A percentile compares a stretch with the other conserved stretches of the same genome.
These are phyloP conservation scores for Notolabrus celidotus DNA, from an alignment of 2,797 vertebrate genomes.

Conservation along the genomic window DNA sequence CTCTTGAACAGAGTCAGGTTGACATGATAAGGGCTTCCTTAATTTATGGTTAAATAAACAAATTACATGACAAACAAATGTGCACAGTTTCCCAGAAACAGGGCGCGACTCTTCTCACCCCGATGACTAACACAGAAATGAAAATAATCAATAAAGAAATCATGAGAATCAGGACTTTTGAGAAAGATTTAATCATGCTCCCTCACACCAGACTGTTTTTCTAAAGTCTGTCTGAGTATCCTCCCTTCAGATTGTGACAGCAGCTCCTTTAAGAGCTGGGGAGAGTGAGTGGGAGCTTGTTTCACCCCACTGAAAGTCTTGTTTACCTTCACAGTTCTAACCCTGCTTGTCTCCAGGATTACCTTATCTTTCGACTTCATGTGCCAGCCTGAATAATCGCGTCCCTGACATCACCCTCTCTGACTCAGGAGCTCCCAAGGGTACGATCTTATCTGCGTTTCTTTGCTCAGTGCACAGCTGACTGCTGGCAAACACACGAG, in stretches of 20 bases:
- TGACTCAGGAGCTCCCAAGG: neutral
- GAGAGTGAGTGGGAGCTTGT: neutral
- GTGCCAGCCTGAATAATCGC: constrained; percentile 4
- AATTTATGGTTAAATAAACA: too few species aligned
- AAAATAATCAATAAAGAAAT: too few species aligned
- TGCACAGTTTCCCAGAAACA: too few species aligned
- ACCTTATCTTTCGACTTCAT: constrained; percentile 16
- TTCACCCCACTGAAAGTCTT: neutral
- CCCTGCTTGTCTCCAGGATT: constrained; percentile 8
- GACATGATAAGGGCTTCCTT: too few species aligned
- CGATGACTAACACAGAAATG: too few species aligned
- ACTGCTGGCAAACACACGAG: neutral
- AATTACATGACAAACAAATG: too few species aligned
- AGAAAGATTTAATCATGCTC: too few species aligned
- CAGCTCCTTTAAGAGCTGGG: neutral
- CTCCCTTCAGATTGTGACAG: neutral
- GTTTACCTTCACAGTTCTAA: constrained; percentile 5
- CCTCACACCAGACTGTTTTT: too few species aligned
- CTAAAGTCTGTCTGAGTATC: too few species aligned
- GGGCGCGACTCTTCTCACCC: too few species aligned
- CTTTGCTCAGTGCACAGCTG: constrained; percentile 4
- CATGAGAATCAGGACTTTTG: too few species aligned
- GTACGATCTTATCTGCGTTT: constrained; percentile 8
- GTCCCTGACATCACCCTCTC: constrained; percentile 8
- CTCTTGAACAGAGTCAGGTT: too few species aligned